A percentile compares a stretch with the other conserved stretches of the same genome.
Evolutionary conservation across 2,113 vertebrate species (phyloP).

Genomic region (Potamarius usumacintae): DNA sequence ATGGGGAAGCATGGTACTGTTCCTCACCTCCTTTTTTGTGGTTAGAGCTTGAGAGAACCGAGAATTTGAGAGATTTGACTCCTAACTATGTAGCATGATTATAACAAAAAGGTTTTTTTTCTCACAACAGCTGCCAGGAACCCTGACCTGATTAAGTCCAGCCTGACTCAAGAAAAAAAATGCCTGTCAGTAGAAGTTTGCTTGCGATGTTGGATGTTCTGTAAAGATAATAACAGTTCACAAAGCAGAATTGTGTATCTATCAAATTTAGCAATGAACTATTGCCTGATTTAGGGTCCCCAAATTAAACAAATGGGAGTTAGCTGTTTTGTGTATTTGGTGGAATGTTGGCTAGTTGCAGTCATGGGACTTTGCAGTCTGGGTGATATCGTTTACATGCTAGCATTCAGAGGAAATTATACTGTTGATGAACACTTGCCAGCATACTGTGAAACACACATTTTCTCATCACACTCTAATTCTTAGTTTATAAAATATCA

Average conservation of each 20-base stretch:
- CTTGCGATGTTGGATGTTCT: neutral
- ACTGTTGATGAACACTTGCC: slow-evolving; percentile 30
- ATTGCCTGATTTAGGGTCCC: neutral
- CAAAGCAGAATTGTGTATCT: neutral
- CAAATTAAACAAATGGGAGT: slow-evolving; percentile 5
- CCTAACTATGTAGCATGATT: neutral
- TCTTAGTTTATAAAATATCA: slow-evolving; percentile 11
- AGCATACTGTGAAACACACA: slow-evolving; percentile 20
- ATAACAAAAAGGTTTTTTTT: slow-evolving; percentile 21
- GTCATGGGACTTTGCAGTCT: slow-evolving; percentile 4
- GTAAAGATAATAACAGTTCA: slow-evolving; percentile 14
- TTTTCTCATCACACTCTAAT: slow-evolving; percentile 18
- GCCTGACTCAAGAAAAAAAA: slow-evolving; percentile 11
- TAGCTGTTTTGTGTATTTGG: slow-evolving; percentile 15
- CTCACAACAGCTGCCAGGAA: slow-evolving; percentile 32
- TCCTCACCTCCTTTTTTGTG: neutral
- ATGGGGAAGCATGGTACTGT: neutral
- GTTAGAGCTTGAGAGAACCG: neutral
- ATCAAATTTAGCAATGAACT: neutral
- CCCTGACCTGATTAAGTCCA: slow-evolving; percentile 24
- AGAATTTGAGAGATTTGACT: slow-evolving; percentile 3
- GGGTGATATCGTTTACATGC: slow-evolving; percentile 44
- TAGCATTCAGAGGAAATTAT: slow-evolving; percentile 29
- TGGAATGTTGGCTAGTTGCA: slow-evolving; percentile 20
- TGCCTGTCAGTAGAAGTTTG: neutral